phyloP scores from a whole-genome alignment of 2,888 invertebrate genomes.

The Anoplius nigerrimus region DNA sequence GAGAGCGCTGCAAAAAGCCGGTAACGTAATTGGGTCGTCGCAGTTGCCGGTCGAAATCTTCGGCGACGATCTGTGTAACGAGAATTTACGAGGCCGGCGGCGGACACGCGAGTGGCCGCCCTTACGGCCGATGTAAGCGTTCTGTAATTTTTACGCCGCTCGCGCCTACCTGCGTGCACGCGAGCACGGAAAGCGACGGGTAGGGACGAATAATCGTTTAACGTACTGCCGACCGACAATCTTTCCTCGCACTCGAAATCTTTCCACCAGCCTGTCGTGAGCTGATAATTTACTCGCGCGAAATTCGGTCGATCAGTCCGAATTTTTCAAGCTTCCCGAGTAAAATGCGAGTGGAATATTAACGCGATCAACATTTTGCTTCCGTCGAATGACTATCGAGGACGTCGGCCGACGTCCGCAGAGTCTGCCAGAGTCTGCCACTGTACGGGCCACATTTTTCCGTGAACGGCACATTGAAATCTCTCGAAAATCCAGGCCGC shows the following conservation, averaged over 20 bases:
- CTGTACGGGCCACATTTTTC: not conserved
- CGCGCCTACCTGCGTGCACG: not conserved
- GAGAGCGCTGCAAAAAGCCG: slow-evolving; percentile 32
- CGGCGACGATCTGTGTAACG: slow-evolving; percentile 51
- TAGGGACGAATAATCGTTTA: too few species aligned
- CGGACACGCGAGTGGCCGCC: slow-evolving; percentile 37
- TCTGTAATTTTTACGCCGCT: not conserved
- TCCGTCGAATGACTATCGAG: slow-evolving; percentile 20
- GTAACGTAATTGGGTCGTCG: slow-evolving; percentile 56
- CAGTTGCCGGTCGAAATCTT: slow-evolving; percentile 46
- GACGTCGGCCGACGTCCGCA: not conserved
- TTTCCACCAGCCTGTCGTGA: too few species aligned
- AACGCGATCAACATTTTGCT: slow-evolving; percentile 14
- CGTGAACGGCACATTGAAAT: too few species aligned
- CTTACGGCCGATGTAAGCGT: too few species aligned
- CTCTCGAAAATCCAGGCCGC: too few species aligned
- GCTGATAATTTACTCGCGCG: too few species aligned
- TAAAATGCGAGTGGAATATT: slow-evolving; percentile 4
- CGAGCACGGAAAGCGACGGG: too few species aligned
- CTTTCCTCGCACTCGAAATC: too few species aligned
- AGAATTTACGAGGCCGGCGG: slow-evolving; percentile 43
- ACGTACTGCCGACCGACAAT: too few species aligned
- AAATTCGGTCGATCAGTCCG: too few species aligned
- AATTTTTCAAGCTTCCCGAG: too few species aligned
- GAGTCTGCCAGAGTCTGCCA: too few species aligned